Evolutionary conservation across 2,797 vertebrate species (phyloP).

Genomic region (Salarias fasciatus): DNA sequence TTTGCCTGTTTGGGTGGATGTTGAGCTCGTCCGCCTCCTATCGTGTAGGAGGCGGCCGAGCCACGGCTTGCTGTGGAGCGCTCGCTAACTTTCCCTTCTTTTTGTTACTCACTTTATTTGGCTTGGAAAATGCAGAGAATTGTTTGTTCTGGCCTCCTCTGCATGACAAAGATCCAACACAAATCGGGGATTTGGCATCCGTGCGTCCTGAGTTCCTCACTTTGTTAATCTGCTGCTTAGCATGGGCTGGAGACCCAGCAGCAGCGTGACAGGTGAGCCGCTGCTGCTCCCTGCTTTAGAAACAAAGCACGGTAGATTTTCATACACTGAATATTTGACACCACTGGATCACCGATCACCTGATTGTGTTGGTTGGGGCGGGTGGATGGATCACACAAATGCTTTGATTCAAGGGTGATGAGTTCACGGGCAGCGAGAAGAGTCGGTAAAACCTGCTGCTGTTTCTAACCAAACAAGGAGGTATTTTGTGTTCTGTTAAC

Average conservation of each 20-base stretch:
- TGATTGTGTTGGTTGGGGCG: no score
- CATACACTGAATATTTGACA: no score
- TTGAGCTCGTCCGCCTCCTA: conserved; percentile 48
- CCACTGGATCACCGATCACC: no score
- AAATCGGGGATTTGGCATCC: conserved; percentile 24
- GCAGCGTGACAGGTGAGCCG: conserved; percentile 37
- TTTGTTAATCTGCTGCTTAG: conserved; percentile 25
- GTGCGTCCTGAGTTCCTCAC: conserved; percentile 13
- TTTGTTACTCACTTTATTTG: conserved; percentile 40
- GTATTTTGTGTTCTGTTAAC: no score
- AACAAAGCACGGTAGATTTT: conserved; percentile 17
- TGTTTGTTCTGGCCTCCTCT: conserved; percentile 25
- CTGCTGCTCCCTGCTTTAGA: conserved; percentile 32
- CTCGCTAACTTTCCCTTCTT: conserved; percentile 32
- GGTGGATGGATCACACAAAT: no score
- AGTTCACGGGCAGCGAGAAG: no score
- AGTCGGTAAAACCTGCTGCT: no score
- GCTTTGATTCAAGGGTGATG: no score
- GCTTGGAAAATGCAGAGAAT: conserved; percentile 31
- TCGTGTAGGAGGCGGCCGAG: conserved; percentile 49
- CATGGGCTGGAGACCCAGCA: conserved; percentile 5
- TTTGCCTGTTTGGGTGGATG: conserved; percentile 45
- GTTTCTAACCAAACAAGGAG: no score
- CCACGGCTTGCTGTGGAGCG: conserved; percentile 18
- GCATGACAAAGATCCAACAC: conserved; percentile 21